These are phyloP conservation scores for Whitmania pigra DNA, from an alignment of 1,140 invertebrate genomes.

Conservation along the genomic window DNA sequence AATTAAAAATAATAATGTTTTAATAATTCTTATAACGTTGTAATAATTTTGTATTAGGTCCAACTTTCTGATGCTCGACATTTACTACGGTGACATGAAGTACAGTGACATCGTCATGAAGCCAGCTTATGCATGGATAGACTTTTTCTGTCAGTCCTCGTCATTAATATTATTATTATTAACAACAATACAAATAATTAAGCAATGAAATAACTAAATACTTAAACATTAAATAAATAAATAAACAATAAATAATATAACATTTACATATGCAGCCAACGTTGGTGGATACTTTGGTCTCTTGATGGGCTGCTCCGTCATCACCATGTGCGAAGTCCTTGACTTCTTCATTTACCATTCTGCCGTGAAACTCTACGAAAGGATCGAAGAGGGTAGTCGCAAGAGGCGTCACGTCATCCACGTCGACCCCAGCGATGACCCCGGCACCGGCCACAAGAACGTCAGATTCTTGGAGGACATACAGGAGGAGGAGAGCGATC, in stretches of 20 bases:
- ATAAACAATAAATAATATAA: neutral
- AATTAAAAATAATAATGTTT: no score
- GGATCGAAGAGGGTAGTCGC: neutral
- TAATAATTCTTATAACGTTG: no score
- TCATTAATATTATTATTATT: conserved; percentile 1
- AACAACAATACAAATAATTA: conserved; percentile 10
- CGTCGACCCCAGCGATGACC: neutral
- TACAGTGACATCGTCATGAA: neutral
- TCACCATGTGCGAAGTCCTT: conserved; percentile 16
- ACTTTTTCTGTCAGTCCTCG: conserved; percentile 13
- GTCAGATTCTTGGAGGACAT: neutral
- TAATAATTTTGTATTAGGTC: neutral
- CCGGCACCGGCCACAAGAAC: neutral
- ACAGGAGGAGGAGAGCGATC: neutral
- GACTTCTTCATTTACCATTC: conserved; percentile 14
- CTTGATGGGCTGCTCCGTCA: conserved; percentile 17
- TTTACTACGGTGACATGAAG: conserved; percentile 17
- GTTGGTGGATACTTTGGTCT: conserved; percentile 15
- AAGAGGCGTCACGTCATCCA: conserved; percentile 6
- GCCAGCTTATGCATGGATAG: neutral
- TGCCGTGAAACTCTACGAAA: conserved; percentile 10
- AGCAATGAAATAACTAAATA: no score
- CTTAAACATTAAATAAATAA: conserved; percentile 1
- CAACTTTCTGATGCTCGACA: conserved; percentile 16
- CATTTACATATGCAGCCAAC: neutral